phyloP scores from a whole-genome alignment of 2,888 invertebrate species.

The Cephus pulcher region DNA sequence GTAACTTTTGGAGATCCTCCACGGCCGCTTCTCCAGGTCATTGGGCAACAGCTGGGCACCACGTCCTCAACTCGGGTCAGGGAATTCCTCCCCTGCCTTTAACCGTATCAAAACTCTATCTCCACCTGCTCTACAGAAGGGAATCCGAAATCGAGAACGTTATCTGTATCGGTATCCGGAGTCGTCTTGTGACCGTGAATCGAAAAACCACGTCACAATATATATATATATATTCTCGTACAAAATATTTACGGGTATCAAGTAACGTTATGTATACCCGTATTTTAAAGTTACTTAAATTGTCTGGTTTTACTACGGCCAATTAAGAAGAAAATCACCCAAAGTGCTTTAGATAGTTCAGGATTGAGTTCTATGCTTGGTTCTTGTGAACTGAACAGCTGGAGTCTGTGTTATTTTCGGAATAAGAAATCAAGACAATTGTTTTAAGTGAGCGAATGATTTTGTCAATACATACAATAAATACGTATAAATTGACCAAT shows the following conservation, averaged over 20 bases:
- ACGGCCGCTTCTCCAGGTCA: no score
- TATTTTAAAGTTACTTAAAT: conserved; percentile 41
- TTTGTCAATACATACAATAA: neutral
- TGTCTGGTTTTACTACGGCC: conserved; percentile 25
- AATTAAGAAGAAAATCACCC: conserved; percentile 1
- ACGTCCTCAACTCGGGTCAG: no score
- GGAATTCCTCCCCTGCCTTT: no score
- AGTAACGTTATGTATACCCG: conserved; percentile 12
- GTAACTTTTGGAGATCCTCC: no score
- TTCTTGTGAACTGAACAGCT: neutral
- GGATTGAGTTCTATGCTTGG: neutral
- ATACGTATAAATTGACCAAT: neutral
- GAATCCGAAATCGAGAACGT: no score
- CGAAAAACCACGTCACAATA: no score
- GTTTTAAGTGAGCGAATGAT: no score
- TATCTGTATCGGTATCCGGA: no score
- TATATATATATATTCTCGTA: conserved; percentile 5
- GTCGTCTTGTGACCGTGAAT: no score
- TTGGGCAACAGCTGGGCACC: no score
- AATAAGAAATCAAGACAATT: neutral
- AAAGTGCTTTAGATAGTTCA: neutral
- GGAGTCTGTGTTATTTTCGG: neutral
- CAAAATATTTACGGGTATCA: neutral
- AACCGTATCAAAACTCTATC: no score
- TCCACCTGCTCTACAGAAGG: no score